Percentiles rank a stretch among this genome's conserved stretches.
Evolutionary conservation across 2,797 vertebrate species (phyloP).

Genomic region (Macropus fuliginosus): DNA sequence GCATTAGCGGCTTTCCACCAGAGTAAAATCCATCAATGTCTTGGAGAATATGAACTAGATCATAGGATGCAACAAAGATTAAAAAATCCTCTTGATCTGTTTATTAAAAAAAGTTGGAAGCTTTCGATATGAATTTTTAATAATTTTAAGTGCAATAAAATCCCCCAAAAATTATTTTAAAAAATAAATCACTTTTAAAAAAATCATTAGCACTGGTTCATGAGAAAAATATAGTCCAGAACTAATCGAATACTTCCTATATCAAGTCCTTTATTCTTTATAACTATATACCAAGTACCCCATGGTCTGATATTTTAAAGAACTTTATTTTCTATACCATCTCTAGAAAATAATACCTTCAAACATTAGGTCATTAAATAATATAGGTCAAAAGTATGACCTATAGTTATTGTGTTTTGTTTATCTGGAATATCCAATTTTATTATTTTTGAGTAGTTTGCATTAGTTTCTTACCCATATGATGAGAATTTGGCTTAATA

Average conservation of each 20-base stretch:
- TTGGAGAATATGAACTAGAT: constrained; percentile 63
- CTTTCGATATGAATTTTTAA: constrained; percentile 37
- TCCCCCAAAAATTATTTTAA: not conserved
- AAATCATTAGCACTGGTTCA: not conserved
- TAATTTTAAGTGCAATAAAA: constrained; percentile 29
- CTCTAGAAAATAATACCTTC: not conserved
- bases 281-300: not conserved
- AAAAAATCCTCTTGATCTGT: constrained; percentile 13
- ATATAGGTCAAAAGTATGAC: constrained; percentile 36
- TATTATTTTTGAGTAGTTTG: constrained; percentile 14
- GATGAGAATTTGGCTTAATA: constrained; percentile 1
- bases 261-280: not conserved
- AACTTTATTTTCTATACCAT: not conserved
- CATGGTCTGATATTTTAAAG: not conserved
- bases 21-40: constrained; percentile 50
- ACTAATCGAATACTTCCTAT: not conserved
- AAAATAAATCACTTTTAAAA: not conserved
- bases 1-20: constrained; percentile 56
- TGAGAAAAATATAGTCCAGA: constrained; percentile 1
- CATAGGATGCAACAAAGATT: not conserved
- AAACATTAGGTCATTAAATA: not conserved
- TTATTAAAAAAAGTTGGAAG: constrained; percentile 19
- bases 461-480: not conserved
- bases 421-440: not conserved
- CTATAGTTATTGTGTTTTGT: not conserved